These are phyloP conservation scores for Lasioglossum malachurum DNA, from an alignment of 2,888 invertebrate species.

Conservation along the genomic window DNA sequence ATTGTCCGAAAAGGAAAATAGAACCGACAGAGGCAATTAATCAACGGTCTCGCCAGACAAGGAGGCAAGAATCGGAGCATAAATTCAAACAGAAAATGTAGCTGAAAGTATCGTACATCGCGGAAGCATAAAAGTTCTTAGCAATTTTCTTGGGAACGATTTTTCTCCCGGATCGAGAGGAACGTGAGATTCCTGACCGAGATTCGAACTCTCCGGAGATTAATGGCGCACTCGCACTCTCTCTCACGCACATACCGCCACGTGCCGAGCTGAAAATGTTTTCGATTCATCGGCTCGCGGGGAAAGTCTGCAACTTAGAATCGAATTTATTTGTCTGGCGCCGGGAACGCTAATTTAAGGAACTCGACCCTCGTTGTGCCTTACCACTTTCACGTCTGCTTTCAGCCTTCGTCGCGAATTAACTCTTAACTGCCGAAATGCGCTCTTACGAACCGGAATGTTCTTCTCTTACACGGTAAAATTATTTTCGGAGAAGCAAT, in stretches of 20 bases:
- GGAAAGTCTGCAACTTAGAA: background rate
- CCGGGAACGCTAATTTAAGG: background rate
- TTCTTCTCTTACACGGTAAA: background rate
- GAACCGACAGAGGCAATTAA: background rate
- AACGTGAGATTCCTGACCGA: background rate
- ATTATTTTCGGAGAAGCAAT: too few species aligned
- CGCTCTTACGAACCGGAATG: background rate
- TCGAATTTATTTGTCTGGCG: background rate
- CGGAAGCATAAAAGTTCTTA: background rate
- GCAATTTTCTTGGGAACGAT: background rate
- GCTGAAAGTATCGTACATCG: conserved; percentile 1
- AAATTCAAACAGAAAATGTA: background rate
- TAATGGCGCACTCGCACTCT: background rate
- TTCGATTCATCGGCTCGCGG: background rate
- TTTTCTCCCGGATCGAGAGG: background rate
- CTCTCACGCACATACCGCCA: background rate
- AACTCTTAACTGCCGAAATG: background rate
- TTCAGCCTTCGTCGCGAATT: background rate
- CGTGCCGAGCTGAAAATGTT: background rate
- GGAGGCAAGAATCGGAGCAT: background rate
- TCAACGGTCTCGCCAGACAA: background rate
- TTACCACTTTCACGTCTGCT: background rate
- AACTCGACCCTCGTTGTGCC: background rate
- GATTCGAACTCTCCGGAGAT: conserved; percentile 6
- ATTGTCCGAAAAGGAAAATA: background rate